phyloP scores from a whole-genome alignment of 2,888 invertebrate genomes.

The Nephrotoma flavescens region DNA sequence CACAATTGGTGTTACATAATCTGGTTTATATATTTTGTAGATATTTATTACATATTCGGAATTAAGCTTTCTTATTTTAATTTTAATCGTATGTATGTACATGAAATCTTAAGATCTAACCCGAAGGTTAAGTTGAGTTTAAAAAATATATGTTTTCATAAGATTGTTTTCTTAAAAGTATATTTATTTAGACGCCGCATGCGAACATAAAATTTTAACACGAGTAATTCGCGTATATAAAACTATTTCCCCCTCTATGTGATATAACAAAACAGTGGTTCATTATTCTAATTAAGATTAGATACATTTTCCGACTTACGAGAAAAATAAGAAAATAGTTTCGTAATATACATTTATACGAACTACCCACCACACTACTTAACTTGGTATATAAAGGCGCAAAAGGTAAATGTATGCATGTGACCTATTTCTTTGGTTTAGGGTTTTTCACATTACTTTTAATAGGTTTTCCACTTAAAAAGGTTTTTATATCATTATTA shows the following conservation, averaged over 20 bases:
- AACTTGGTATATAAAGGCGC: neutral
- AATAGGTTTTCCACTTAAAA: neutral
- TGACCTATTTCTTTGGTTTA: neutral
- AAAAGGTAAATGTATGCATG: neutral
- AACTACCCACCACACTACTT: neutral
- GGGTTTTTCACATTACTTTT: neutral
- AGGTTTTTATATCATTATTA: neutral
- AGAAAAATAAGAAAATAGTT: neutral
- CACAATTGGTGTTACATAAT: neutral
- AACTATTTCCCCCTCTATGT: neutral
- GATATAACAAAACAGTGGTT: neutral
- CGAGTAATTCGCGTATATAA: neutral
- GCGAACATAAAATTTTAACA: neutral
- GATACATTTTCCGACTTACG: neutral
- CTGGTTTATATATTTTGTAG: neutral
- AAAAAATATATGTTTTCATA: neutral
- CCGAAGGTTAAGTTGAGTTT: neutral
- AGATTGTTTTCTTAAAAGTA: too few relatives aligned
- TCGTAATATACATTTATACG: neutral
- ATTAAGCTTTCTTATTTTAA: neutral
- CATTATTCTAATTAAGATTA: neutral
- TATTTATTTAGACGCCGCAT: neutral
- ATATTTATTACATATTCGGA: neutral
- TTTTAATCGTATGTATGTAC: neutral
- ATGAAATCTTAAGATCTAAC: neutral